These are phyloP conservation scores for Mormyrus iriodes DNA, from an alignment of 2,113 vertebrate genomes.

Conservation along the genomic window DNA sequence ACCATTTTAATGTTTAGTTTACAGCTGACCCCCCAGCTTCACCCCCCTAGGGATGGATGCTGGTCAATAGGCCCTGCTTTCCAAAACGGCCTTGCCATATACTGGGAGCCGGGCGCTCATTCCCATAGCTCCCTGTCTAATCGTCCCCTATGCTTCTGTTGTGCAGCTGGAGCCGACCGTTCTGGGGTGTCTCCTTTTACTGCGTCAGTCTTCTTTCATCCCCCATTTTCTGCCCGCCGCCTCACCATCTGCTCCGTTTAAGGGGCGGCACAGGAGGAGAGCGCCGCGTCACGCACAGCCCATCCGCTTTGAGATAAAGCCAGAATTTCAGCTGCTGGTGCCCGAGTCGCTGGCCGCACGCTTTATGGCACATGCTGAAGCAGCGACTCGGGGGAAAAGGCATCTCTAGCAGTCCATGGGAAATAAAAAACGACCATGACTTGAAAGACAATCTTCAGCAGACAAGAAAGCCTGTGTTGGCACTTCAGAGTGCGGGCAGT, in stretches of 20 bases:
- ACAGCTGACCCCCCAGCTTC: too few species aligned
- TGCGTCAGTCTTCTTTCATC: neutral
- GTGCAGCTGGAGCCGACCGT: neutral
- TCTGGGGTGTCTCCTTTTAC: neutral
- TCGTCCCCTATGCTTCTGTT: neutral
- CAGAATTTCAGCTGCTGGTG: neutral
- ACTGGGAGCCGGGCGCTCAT: neutral
- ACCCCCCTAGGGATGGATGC: neutral
- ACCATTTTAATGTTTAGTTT: neutral
- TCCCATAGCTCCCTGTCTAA: neutral
- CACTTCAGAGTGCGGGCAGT: neutral
- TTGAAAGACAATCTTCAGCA: neutral
- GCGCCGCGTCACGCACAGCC: neutral
- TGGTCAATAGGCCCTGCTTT: neutral
- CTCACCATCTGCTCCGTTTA: neutral
- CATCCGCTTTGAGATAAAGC: neutral
- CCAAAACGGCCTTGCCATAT: neutral
- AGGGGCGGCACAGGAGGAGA: neutral
- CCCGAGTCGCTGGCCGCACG: neutral
- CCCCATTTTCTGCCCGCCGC: neutral
- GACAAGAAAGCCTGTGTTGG: neutral
- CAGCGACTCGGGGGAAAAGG: neutral
- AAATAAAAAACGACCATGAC: neutral
- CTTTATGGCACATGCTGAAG: neutral
- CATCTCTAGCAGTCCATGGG: neutral